Evolutionary conservation across 2,888 invertebrate species (phyloP), one percentile per base, ranked within the genome.

Genomic region (Mylabris sibirica): DNA sequence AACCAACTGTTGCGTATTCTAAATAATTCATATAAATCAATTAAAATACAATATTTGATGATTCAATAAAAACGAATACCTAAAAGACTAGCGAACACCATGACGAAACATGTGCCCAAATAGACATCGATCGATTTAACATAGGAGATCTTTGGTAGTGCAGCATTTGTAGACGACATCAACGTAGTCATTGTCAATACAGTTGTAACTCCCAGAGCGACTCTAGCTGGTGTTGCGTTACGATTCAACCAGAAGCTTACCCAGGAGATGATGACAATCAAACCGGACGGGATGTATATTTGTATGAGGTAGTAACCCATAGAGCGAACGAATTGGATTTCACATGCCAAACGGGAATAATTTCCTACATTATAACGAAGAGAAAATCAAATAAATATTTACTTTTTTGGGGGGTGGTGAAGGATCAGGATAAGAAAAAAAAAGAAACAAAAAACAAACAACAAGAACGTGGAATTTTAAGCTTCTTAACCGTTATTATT

Each of bases 241-340:
- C 96, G 91, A 87, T 97, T 96, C 85, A 97, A 89, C 97, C 96
- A 97, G 89, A 97, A 97, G 84, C 95, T 95, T 86, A 97, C 96
- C 97, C 97, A 97, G 83, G 96, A 96, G 89, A 97, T 97, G 87
- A 97, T 96, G 86, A 97, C 97, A 87, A 97, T 97, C 86, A 97
- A 91, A 86, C 96, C 95, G 87, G 97, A 97, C 84, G 97, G 97
- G 88, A 97, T 96, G 89, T 97, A 97, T 88, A 97, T 97, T 89
- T 97, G 97, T 88, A 98, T 98, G 84, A 97, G 90, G 89, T 98
- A 98, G 90, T 98, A 98, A 84, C 98, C 98, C 96, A 98, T 97
- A 84, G 97, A 97, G 79, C 98, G 92, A 80, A 96, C 96, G 88
- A 98, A 97, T 87, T 97, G 96, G 87, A 97, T 97, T 88, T 96